Conservation (phyloP, 2,113 vertebrate species). For the Laticauda colubrina region DNA sequence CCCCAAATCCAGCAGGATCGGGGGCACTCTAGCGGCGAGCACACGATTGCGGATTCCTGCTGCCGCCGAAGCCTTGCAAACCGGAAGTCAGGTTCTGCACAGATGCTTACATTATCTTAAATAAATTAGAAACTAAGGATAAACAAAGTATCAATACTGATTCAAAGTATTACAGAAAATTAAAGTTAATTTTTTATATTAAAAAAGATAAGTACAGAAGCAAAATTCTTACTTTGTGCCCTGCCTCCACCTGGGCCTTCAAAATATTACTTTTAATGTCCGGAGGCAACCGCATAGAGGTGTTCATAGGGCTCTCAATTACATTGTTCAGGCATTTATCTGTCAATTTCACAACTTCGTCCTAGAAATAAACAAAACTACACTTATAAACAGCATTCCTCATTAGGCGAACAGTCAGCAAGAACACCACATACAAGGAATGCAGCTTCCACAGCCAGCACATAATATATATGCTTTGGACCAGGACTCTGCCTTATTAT, state of each 20-base stretch:
- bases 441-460: background rate
- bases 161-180: background rate
- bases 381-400: conserved; percentile 32
- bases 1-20: no score
- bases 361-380: conserved; percentile 66
- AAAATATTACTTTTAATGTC: conserved; percentile 94
- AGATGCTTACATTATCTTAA: background rate
- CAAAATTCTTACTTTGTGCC: conserved; percentile 75
- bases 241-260: conserved; percentile 87
- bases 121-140: background rate
- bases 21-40: no score
- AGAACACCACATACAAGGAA: background rate
- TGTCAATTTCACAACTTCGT: conserved; percentile 84
- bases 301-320: conserved; percentile 70
- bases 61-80: no score
- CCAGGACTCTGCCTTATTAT: background rate
- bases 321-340: conserved; percentile 88
- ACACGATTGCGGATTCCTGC: no score
- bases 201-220: background rate
- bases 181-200: background rate
- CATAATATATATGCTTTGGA: background rate
- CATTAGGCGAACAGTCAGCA: background rate
- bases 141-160: background rate
- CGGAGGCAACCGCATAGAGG: conserved; percentile 70
- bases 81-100: background rate